Percentiles rank a stretch among this genome's conserved stretches.
Evolutionary conservation across 2,797 vertebrate genomes (phyloP).

Genomic region (Myiotriccus ornatus): DNA sequence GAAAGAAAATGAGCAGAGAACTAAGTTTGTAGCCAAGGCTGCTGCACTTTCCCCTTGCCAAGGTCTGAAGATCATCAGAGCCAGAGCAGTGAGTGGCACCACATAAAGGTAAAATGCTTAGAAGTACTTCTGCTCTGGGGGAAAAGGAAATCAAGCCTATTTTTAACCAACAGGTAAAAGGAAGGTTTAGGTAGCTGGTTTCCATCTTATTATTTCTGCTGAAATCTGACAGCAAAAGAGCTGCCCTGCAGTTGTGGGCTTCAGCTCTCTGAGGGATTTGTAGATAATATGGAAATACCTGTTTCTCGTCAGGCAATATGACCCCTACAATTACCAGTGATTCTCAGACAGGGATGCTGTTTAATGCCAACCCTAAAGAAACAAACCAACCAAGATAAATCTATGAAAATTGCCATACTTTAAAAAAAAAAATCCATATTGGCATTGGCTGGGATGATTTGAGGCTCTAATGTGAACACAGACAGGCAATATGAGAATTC

Average conservation of each 20-base stretch:
- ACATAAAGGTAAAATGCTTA: background rate
- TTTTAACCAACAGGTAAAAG: background rate
- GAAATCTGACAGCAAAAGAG: background rate
- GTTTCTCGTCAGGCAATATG: conserved; percentile 7
- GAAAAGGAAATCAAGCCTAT: background rate
- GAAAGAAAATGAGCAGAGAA: background rate
- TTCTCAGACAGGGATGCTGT: background rate
- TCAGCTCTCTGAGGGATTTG: background rate
- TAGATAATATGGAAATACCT: background rate
- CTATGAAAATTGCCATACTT: conserved; percentile 4
- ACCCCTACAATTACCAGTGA: conserved; percentile 14
- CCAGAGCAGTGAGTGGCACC: background rate
- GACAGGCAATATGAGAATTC: background rate
- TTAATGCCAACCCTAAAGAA: background rate
- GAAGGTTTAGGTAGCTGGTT: background rate
- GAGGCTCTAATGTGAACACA: background rate
- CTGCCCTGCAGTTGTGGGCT: background rate
- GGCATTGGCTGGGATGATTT: background rate
- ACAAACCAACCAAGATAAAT: background rate
- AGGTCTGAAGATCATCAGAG: background rate
- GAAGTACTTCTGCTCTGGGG: background rate
- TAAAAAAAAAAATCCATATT: background rate
- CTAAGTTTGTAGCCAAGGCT: background rate
- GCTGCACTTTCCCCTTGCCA: background rate
- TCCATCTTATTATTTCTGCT: background rate